These are phyloP conservation scores for Lissocephala sabroskyi DNA, from an alignment of 2,888 invertebrate species.

Conservation along the genomic window DNA sequence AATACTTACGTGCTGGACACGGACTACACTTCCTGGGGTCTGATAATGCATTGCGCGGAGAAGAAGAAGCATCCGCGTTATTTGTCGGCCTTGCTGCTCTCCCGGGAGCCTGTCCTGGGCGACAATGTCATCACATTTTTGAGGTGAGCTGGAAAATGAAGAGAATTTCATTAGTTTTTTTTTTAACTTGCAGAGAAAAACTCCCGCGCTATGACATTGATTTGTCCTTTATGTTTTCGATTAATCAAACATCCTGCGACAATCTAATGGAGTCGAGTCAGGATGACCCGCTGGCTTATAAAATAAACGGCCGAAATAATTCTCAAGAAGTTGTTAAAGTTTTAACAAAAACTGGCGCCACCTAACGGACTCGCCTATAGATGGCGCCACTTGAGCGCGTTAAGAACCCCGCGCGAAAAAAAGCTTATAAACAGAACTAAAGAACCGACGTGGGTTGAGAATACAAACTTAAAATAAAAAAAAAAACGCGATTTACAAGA, in stretches of 20 bases:
- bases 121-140: conserved; percentile 74
- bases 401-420: no score
- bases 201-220: conserved; percentile 84
- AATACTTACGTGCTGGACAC: conserved; percentile 90
- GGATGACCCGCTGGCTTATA: conserved; percentile 69
- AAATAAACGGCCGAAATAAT: conserved; percentile 63
- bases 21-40: conserved; percentile 86
- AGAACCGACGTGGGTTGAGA: no score
- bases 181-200: conserved; percentile 61
- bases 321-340: conserved; percentile 59
- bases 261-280: conserved; percentile 66
- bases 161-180: background rate
- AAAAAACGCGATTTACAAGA: no score
- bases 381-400: no score
- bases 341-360: no score
- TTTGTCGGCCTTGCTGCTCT: conserved; percentile 86
- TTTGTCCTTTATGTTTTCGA: conserved; percentile 86
- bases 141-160: conserved; percentile 48
- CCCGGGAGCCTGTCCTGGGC: conserved; percentile 76
- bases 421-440: no score
- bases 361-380: no score
- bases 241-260: conserved; percentile 78
- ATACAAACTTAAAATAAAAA: no score
- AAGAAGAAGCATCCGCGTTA: conserved; percentile 85
- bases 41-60: conserved; percentile 89